Evolutionary conservation across 2,113 vertebrate species (phyloP).

Genomic region (Oceanites oceanicus): DNA sequence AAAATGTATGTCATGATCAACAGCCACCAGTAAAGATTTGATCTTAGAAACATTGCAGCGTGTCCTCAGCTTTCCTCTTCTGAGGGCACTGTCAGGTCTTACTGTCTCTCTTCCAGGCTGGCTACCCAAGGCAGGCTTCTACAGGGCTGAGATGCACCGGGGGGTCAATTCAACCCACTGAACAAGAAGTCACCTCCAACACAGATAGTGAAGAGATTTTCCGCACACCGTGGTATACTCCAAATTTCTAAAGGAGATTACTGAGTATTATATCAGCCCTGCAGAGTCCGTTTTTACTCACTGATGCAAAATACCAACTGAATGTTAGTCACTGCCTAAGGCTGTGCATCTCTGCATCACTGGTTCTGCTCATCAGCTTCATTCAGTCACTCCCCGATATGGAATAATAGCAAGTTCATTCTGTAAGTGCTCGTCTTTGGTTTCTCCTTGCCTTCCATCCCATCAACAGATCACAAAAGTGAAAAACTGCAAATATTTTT

Average conservation of each 20-base stretch:
- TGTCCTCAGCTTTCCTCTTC: neutral
- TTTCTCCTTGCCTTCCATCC: neutral
- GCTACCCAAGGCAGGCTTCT: neutral
- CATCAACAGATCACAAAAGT: neutral
- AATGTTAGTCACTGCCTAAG: neutral
- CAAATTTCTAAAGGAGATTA: neutral
- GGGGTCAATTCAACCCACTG: accelerated
- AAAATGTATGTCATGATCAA: neutral
- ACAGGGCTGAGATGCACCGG: too few relatives aligned
- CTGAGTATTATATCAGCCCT: neutral
- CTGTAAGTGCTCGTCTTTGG: neutral
- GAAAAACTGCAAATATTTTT: neutral
- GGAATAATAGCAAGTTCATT: neutral
- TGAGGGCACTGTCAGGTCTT: accelerated
- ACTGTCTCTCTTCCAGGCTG: neutral
- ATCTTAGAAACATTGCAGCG: neutral
- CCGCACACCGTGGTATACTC: accelerated
- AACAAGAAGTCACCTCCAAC: neutral
- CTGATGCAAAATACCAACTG: neutral
- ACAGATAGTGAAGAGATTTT: neutral
- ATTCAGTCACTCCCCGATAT: accelerated
- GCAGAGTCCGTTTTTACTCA: neutral
- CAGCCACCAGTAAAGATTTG: neutral
- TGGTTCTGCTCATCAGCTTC: neutral
- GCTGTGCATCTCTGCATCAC: neutral